Evolutionary conservation across 2,888 invertebrate genomes (phyloP).

Genomic region (Latheticus oryzae): DNA sequence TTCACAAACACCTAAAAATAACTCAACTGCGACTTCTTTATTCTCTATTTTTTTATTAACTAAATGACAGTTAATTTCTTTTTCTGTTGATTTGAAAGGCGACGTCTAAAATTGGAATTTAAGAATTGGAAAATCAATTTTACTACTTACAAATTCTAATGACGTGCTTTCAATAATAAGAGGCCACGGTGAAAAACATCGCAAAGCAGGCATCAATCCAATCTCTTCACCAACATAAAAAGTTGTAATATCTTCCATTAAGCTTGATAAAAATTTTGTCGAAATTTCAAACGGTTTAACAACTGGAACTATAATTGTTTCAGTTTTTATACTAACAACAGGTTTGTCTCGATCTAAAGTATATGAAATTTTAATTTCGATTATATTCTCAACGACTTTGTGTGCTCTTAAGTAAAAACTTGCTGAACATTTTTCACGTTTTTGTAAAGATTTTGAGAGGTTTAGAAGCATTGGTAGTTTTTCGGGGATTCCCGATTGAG

Average conservation of each 20-base stretch:
- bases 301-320: conserved; percentile 71
- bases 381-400: conserved; percentile 71
- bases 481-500: conserved; percentile 66
- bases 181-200: conserved; percentile 78
- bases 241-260: conserved; percentile 74
- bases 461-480: conserved; percentile 66
- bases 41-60: conserved; percentile 63
- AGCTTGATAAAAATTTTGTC: conserved; percentile 74
- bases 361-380: conserved; percentile 70
- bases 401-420: conserved; percentile 73
- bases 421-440: conserved; percentile 53
- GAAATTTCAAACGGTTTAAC: conserved; percentile 78
- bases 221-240: conserved; percentile 77
- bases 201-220: conserved; percentile 76
- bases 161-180: conserved; percentile 74
- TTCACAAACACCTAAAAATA: conserved; percentile 65
- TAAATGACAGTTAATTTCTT: conserved; percentile 59
- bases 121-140: conserved; percentile 21
- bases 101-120: conserved; percentile 47
- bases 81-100: conserved; percentile 56
- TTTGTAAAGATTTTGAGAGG: conserved; percentile 57
- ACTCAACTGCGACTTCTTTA: conserved; percentile 69
- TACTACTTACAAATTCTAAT: conserved; percentile 73
- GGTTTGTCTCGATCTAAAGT: conserved; percentile 62
- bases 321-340: conserved; percentile 71